Percentiles rank a stretch among this genome's conserved stretches.
These are phyloP conservation scores for Ovis canadensis DNA, from an alignment of 2,113 vertebrate genomes.

Conservation along the genomic window DNA sequence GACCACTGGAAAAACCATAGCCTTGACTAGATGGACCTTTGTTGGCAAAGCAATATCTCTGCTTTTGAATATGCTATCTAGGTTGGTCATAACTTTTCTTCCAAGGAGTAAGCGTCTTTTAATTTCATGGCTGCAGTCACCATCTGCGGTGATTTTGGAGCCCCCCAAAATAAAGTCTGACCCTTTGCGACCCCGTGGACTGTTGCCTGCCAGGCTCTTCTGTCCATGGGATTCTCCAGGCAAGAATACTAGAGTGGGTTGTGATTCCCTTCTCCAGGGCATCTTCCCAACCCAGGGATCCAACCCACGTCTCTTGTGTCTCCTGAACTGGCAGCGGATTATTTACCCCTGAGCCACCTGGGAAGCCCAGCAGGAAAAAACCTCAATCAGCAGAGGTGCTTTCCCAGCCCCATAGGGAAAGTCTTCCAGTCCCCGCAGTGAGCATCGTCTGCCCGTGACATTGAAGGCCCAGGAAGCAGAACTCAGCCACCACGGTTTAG, in stretches of 20 bases:
- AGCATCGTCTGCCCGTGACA: rapidly evolving
- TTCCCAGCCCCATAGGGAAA: too few species aligned
- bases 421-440: rapidly evolving
- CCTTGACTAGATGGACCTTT: too few species aligned
- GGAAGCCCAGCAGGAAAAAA: not conserved
- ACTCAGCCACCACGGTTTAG: rapidly evolving
- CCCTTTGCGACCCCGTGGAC: rapidly evolving
- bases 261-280: not conserved
- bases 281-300: not conserved
- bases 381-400: not conserved
- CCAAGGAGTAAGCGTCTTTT: too few species aligned
- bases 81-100: too few species aligned
- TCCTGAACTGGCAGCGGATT: not conserved
- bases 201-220: not conserved
- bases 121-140: too few species aligned
- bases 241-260: not conserved
- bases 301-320: not conserved
- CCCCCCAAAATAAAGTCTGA: too few species aligned
- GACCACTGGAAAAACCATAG: too few species aligned
- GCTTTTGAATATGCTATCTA: too few species aligned
- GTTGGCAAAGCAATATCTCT: too few species aligned
- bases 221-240: not conserved
- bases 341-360: not conserved
- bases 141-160: too few species aligned
- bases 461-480: not conserved